Base-by-base conservation (phyloP, 2,888 invertebrate genomes). In the Catotricha subobsoleta region DNA sequence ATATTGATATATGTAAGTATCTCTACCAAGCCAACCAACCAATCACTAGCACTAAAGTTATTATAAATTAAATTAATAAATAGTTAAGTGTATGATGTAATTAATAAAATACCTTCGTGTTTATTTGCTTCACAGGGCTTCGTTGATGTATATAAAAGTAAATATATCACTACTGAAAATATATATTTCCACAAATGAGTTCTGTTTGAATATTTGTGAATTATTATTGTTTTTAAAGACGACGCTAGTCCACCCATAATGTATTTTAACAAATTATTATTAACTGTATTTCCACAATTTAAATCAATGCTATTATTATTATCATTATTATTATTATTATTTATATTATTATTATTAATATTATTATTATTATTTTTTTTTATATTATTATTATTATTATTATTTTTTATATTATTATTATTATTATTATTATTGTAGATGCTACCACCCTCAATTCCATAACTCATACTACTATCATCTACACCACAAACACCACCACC, bases 341-440 rank as follows among this genome's bases (percentile, higher is more conserved):
- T 25, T 25, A 10, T 25, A 12, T 18, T 33, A 33, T 33, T 18
- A 33, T 2, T 34, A 12, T 34, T 34, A 34, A 20, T 34, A 34
- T 34, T 20, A 34, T 34, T 34, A 34, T 21, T 20, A n/a, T 34
- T 34, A 20, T 34, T 13, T 20, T 34, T 34, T 34, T 34, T 34
- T 34, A 34, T 21, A 34, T 34, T 21, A 34, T 34, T 12, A 4
- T 34, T 6, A 8, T 25, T 10, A 6, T 25, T 10, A 25, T 25
- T 25, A 25, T 25, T 25, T 8, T 25, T 25, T 6, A 8, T 8
- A 25, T 10, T 25, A 25, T 25, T 25, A 8, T 6, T 25, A 12
- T 18, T 33, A 33, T 33, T 18, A 33, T 2, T 34, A 12, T 34
- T 34, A 34, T 34, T 34, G 21, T 34, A 34, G 21, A 20, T 34